Base-by-base conservation (phyloP, 2,797 vertebrate species). In the Harpagifer antarcticus region DNA sequence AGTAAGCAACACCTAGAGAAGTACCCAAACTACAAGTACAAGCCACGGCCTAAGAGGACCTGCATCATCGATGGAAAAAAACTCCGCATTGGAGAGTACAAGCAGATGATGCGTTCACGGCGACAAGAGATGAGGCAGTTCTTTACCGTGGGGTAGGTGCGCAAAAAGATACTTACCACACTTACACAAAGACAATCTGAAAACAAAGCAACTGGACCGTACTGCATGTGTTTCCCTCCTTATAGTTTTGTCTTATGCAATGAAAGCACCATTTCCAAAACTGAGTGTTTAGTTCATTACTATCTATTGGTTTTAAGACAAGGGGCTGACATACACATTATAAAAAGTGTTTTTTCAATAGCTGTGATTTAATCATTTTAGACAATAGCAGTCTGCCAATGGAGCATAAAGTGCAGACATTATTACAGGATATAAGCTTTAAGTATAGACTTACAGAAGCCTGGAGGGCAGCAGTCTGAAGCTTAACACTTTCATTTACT, bases 11-110 rank as follows among this genome's bases (percentile, higher is more conserved):
- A 99, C 91, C 93, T 99, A 95, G 98, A 99, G 94, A 99, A 99
- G 92, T 99, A 99, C 80, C 98, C 98, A 33, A 99, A 99, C 95
- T 99, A 99, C 94, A 99, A 99, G 93, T 99, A 99, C 94, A 99
- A 99, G 92, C 98, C 98, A 10, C 95, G 98, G 89, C 98, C 98
- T 75, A 99, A 99, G 89, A 98, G 98, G 88, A 99, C 98, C 91
- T 99, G 98, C 94, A 99, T 99, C 59, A 99, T 99, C 40, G 98
- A 99, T 17, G 98, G 98, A 23, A 99, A 99, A 90, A 99, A 99
- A 80, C 94, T 99, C 61, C 97, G 98, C 65, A 99, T 99, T 50
- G 97, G 98, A 54, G 98, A 99, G 88, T 99, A 99, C 93, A 99
- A 99, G 90, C 98, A 99, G 87, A 96, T 99, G 94, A 99, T 99